phyloP scores from a whole-genome alignment of 2,797 vertebrate genomes.

The Eidolon dupreanum region DNA sequence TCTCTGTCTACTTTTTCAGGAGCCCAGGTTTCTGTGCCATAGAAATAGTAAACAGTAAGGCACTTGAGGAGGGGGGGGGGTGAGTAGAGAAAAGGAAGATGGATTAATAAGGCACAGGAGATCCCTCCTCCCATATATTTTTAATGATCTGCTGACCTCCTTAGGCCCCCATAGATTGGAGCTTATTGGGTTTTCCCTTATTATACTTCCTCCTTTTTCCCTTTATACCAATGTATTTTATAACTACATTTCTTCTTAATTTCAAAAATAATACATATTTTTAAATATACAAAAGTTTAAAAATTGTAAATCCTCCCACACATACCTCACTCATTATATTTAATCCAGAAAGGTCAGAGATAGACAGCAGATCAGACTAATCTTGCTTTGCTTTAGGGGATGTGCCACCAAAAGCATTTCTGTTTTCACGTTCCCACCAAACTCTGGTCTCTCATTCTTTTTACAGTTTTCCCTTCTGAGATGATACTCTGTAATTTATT shows the following conservation, averaged over 20 bases:
- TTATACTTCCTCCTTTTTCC: neutral
- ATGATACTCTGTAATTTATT: conserved; percentile 61
- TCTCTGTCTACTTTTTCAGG: conserved; percentile 37
- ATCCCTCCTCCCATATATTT: neutral
- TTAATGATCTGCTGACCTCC: neutral
- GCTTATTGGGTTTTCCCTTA: conserved; percentile 27
- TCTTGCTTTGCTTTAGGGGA: conserved; percentile 6
- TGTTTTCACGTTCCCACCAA: conserved; percentile 26
- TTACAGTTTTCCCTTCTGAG: neutral
- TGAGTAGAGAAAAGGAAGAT: conserved; percentile 22
- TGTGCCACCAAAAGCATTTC: conserved; percentile 10
- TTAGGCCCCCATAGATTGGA: neutral
- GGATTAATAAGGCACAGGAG: neutral
- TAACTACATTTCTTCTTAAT: conserved; percentile 28
- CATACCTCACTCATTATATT: neutral
- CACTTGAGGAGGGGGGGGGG: neutral
- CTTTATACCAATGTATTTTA: conserved; percentile 8
- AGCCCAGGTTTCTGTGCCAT: neutral
- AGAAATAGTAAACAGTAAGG: conserved; percentile 3
- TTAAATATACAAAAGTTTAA: conserved; percentile 37
- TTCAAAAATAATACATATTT: conserved; percentile 30
- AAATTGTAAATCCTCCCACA: conserved; percentile 20
- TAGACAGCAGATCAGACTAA: neutral
- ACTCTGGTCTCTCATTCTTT: conserved; percentile 15
- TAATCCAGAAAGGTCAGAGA: conserved; percentile 49